Conservation (phyloP, 2,797 vertebrate species). For the Loris lydekkerianus region DNA sequence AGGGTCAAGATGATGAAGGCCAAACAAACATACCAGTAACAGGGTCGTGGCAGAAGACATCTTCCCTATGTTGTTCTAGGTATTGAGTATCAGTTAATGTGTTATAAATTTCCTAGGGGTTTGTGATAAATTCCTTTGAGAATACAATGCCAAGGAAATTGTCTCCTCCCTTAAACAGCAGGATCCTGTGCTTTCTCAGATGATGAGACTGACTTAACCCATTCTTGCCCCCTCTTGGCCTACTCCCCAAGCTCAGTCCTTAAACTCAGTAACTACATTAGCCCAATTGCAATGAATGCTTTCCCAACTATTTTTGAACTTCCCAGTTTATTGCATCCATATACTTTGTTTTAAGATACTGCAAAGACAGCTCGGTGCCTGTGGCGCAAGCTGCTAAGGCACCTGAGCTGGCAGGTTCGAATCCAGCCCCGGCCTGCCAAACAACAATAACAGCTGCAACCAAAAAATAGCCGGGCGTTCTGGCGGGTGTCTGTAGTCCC, state of each 20-base stretch:
- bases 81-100: no score
- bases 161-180: neutral
- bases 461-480: no score
- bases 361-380: neutral
- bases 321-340: constrained; percentile 18
- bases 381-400: no score
- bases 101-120: neutral
- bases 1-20: neutral
- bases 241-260: neutral
- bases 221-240: neutral
- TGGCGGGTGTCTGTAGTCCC: no score
- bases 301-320: neutral
- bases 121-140: neutral
- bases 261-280: neutral
- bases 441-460: no score
- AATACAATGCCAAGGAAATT: neutral
- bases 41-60: neutral
- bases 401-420: no score
- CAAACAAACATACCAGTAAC: neutral
- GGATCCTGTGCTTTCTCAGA: neutral
- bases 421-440: no score
- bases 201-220: neutral
- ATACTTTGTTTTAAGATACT: constrained; percentile 2
- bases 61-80: neutral
- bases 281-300: neutral